phyloP scores from a whole-genome alignment of 2,797 vertebrate genomes.

The Eospalax fontanierii region DNA sequence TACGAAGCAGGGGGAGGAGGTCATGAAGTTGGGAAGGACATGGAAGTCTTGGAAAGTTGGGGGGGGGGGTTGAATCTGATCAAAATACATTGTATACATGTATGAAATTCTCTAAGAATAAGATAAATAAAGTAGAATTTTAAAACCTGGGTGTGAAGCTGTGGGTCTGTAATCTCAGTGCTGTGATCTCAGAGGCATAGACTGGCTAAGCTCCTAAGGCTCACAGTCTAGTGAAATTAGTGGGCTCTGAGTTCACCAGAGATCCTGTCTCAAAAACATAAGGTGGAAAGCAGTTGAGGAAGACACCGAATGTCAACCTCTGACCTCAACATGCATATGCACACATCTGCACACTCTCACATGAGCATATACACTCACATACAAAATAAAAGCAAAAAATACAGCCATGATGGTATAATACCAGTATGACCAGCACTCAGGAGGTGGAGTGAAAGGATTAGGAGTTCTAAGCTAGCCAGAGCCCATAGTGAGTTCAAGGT shows the following conservation, averaged over 20 bases:
- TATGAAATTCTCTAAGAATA: too few relatives aligned
- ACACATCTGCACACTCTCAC: too few relatives aligned
- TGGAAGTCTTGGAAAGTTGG: neutral
- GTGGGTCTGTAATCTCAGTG: neutral
- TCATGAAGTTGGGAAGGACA: neutral
- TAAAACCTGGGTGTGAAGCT: too few relatives aligned
- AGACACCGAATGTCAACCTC: too few relatives aligned
- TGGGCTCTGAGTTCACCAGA: neutral
- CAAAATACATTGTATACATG: too few relatives aligned
- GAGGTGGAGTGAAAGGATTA: too few relatives aligned
- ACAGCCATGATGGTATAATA: neutral
- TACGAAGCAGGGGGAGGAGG: too few relatives aligned
- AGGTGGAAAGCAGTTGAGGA: neutral
- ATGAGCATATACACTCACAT: neutral
- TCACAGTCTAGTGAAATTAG: neutral
- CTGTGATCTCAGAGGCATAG: neutral
- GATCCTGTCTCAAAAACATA: neutral
- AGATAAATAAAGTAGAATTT: too few relatives aligned
- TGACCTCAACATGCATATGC: neutral
- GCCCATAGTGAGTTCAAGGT: neutral
- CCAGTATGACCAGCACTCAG: neutral
- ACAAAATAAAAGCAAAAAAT: neutral
- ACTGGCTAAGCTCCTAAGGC: too few relatives aligned
- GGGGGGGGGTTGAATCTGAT: neutral
- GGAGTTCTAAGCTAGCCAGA: neutral